Base-by-base conservation (phyloP, 37 sponge, comb jelly and placozoan species). In the Theonella swinhoei region DNA sequence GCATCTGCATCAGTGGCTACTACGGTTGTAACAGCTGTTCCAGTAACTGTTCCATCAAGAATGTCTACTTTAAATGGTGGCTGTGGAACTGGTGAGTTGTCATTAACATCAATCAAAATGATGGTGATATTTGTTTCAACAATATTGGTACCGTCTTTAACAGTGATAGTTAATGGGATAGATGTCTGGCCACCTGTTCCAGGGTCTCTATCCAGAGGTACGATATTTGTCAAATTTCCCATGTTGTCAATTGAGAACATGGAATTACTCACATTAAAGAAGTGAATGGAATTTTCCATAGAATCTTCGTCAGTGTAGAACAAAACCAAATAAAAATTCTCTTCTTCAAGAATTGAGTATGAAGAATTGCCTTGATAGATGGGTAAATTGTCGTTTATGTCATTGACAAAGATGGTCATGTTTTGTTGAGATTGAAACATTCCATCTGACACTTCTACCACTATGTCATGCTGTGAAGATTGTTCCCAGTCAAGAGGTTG, bases 341-440 rank as follows among this genome's bases (percentile, higher is more conserved):
- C 39, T 24, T 93, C 80, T 64, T 92, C 93, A 36, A 59, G 30
- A 9, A 76, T 65, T 62, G 41, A 72, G 66, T 72, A 89, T 3
- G 32, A 40, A 24, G 3, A 29, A 22, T 39, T 24, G 33, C 86
- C 90, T 41, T 35, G 68, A 37, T 78, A 76, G 29, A 83, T 68
- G 70, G 90, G 91, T 29, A 36, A 54, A 70, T 93, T 81, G 64
- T 83, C 90, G 80, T 95, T 95, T 42, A 83, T 76, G 40, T 92
- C 93, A 34, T 69, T 37, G 0, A 95, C 77, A 65, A 54, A 63
- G 26, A 95, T 80, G 0, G 54, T 69, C 37, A 95, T 70, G 31
- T 71, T 80, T 24, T 83, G 90, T 22, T 19, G 79, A 0, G 68
- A 40, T 19, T 9, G 40, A 24, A 75, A 68, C 0, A 43, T 9